Evolutionary conservation across 2,113 vertebrate species (phyloP).

Genomic region (Marmota monax): DNA sequence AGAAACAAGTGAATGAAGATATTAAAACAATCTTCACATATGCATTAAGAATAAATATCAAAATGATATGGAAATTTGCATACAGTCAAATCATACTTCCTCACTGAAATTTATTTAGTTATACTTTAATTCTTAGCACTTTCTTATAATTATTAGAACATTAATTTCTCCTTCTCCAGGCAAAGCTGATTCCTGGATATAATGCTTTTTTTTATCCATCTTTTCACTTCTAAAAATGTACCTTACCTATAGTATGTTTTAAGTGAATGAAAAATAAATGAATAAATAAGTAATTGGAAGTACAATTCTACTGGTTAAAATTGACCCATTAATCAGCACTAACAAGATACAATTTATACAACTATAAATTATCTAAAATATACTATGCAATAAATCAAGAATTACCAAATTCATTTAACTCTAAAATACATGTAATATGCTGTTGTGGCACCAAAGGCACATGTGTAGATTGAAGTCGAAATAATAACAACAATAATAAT

Average conservation of each 20-base stretch:
- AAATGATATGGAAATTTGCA: background rate
- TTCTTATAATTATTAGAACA: background rate
- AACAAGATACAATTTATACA: background rate
- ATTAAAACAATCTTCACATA: background rate
- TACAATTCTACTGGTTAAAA: constrained; percentile 16
- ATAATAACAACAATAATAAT: background rate
- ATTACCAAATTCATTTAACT: background rate
- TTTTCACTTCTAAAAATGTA: background rate
- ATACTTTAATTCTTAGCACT: background rate
- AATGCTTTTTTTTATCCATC: background rate
- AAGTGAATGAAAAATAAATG: background rate
- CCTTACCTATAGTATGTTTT: background rate
- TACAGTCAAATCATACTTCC: background rate
- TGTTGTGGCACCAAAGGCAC: background rate
- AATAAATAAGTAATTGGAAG: background rate
- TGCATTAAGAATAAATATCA: background rate
- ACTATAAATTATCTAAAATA: background rate
- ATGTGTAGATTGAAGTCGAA: background rate
- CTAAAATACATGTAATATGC: background rate
- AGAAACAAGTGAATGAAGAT: background rate
- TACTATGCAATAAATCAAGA: background rate
- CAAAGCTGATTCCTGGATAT: background rate
- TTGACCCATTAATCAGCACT: background rate
- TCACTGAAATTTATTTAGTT: constrained; percentile 18
- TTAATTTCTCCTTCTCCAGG: background rate